Base-by-base conservation (phyloP, 1,140 invertebrate species). In the Linepithema humile region DNA sequence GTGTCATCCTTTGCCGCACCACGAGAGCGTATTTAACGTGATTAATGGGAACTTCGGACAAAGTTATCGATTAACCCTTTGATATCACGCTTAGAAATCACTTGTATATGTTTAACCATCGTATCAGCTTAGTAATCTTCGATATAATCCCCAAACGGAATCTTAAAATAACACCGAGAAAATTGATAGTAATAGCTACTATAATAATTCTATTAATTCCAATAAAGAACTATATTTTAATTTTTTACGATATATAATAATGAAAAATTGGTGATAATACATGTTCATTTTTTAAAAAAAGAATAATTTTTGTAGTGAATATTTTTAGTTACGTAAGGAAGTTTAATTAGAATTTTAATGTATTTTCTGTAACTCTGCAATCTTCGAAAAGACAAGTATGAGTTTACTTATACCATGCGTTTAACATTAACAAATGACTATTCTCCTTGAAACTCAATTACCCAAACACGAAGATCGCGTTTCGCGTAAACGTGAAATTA, bases 41-140 rank as follows among this genome's bases (percentile, higher is more conserved):
- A 82, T 82, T 74, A 74, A 82, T 74, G 12, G 15, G 7, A 45
- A 73, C 23, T 35, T 57, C 29, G n/a, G 32, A 45, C 53, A 60
- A 73, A 74, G 35, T 82, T 59, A 82, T 82, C 70, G 78, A 82
- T 74, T 74, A 50, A 59, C 20, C 23, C 38, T 48, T n/a, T 17
- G 57, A 60, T 50, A 74, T 82, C 45, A 40, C 38, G 15, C 55
- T 80, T 35, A 35, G 55, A 60, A 82, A 82, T 74, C 32, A 45
- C 40, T 48, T 48, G 29, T 74, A 50, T 59, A 73, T 7, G 74
- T 32, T 72, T 74, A 57, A 50, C 55, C 62, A 50, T 67, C 17
- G 23, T 9, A 15, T 64, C 45, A 50, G 5, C 5, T 20, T 26
- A 35, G 35, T 74, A 12, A 15, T 15, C 15, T 15, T 32, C 59